Conservation (phyloP, 1,140 invertebrate species). For the Mactra quadrangularis region DNA sequence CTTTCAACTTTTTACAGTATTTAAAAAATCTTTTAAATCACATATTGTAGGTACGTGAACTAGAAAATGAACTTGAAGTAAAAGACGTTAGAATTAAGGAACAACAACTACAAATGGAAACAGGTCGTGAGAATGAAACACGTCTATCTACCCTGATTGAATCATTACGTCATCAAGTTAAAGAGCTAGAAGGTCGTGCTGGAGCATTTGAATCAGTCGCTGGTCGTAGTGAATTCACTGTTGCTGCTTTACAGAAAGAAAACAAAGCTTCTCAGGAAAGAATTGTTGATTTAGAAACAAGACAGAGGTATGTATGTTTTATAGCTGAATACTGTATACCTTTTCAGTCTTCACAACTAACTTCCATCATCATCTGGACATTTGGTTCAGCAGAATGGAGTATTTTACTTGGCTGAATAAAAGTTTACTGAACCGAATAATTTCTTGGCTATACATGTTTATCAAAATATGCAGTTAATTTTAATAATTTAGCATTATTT, state of each 20-base stretch:
- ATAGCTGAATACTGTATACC: neutral
- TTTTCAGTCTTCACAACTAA: neutral
- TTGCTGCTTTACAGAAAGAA: constrained; percentile 79
- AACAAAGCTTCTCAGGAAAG: constrained; percentile 77
- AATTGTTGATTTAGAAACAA: constrained; percentile 80
- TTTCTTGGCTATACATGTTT: too few relatives aligned
- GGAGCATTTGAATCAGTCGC: constrained; percentile 78
- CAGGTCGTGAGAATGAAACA: constrained; percentile 75
- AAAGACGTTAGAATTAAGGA: constrained; percentile 81
- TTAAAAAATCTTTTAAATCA: too few relatives aligned
- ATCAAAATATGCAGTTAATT: too few relatives aligned
- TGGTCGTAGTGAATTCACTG: constrained; percentile 79
- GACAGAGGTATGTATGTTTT: constrained; percentile 73
- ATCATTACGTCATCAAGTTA: constrained; percentile 75
- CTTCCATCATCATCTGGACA: too few relatives aligned
- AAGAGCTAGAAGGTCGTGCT: constrained; percentile 77
- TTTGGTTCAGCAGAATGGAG: too few relatives aligned
- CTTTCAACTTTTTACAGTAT: too few relatives aligned
- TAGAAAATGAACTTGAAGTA: constrained; percentile 76
- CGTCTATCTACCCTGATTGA: constrained; percentile 74
- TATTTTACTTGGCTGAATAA: too few relatives aligned
- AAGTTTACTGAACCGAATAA: too few relatives aligned
- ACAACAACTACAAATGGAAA: constrained; percentile 75
- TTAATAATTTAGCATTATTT: too few relatives aligned
- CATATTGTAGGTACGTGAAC: constrained; percentile 78